Base-by-base conservation (phyloP, 30 jellyfish, hydroid and myxozoan genomes). In the Calvadosia cruxmelitensis region DNA sequence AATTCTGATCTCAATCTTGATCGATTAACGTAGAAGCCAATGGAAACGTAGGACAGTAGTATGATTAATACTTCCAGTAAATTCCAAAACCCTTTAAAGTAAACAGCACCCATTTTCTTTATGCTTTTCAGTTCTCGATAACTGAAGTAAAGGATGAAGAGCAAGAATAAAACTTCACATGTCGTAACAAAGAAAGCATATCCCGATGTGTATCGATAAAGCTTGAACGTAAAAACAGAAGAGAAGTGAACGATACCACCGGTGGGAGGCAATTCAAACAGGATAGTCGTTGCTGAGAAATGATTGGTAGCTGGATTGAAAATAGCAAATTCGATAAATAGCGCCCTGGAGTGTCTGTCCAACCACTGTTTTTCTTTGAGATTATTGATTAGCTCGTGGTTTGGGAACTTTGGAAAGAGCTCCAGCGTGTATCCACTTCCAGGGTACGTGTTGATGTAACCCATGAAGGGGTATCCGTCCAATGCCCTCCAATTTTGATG, bases 341-440 rank as follows among this genome's bases (percentile, higher is more conserved):
- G 80, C 10, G 98, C 98, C 28, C 98, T 78, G 3, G 95, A 78
- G 77, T 89, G 94, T 0, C 98, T 80, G 53, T 89, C 98, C 1
- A 89, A 65, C 98, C 98, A 89, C 28, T 91, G 75, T 12, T 70
- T 20, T 33, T 49, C 64, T 66, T 72, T 76, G 69, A 82, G 71
- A 27, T 69, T 63, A 50, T 71, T 72, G 48, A 89, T 49, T 33
- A 62, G 72, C 34, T 20, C 73, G 34, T 50, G 65, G 78, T 89
- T 89, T 63, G 61, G 34, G 91, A 92, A 89, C 61, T 79, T 72
- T 53, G 98, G 98, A 65, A 89, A 89, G 53, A 89, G 53, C 24
- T 89, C 98, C 81, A 82, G 78, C 10, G 25, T 24, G 7, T 53
- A 13, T 13, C 26, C 31, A 53, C 31, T 53, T 5, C 69, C 98